Percentiles rank a stretch among this genome's conserved stretches.
Conservation (phyloP, 2,888 invertebrate species). For the Conchocele bisecta region DNA sequence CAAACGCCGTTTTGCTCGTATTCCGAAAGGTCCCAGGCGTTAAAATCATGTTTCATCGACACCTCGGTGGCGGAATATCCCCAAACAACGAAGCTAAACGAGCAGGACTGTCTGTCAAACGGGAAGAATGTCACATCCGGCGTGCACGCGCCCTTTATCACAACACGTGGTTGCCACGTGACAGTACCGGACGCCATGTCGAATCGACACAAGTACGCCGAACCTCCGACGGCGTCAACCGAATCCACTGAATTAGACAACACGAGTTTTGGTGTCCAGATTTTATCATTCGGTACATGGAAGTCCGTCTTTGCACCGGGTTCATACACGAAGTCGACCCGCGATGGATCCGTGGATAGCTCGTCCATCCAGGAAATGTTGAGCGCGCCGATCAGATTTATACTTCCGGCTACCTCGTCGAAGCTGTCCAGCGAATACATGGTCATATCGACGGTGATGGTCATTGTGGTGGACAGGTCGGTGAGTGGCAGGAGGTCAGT, state of each 20-base stretch:
- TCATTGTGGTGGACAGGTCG: background rate
- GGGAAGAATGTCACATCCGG: slow-evolving; percentile 51
- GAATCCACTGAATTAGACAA: slow-evolving; percentile 28
- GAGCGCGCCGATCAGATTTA: slow-evolving; percentile 21
- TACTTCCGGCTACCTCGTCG: slow-evolving; percentile 28
- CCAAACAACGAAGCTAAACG: slow-evolving; percentile 34
- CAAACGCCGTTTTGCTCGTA: slow-evolving; percentile 46
- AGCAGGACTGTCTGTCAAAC: slow-evolving; percentile 44
- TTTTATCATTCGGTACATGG: slow-evolving; percentile 24
- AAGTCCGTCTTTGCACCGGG: background rate
- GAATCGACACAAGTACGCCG: slow-evolving; percentile 23
- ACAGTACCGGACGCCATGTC: slow-evolving; percentile 23
- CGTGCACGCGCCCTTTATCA: slow-evolving; percentile 32
- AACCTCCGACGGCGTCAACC: slow-evolving; percentile 12
- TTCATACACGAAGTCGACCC: background rate
- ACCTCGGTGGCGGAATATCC: slow-evolving; percentile 13
- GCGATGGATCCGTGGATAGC: background rate
- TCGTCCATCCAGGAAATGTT: slow-evolving; percentile 37
- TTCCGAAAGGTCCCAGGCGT: slow-evolving; percentile 2
- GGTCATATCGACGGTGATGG: slow-evolving; percentile 3
- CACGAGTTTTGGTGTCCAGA: slow-evolving; percentile 49
- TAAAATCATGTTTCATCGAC: background rate
- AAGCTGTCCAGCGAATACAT: slow-evolving; percentile 29
- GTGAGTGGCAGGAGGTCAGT: background rate
- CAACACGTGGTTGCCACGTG: slow-evolving; percentile 36